A percentile compares a stretch with the other conserved stretches of the same genome.
Conservation (phyloP, 2,113 vertebrate species). For the Apteryx mantelli region DNA sequence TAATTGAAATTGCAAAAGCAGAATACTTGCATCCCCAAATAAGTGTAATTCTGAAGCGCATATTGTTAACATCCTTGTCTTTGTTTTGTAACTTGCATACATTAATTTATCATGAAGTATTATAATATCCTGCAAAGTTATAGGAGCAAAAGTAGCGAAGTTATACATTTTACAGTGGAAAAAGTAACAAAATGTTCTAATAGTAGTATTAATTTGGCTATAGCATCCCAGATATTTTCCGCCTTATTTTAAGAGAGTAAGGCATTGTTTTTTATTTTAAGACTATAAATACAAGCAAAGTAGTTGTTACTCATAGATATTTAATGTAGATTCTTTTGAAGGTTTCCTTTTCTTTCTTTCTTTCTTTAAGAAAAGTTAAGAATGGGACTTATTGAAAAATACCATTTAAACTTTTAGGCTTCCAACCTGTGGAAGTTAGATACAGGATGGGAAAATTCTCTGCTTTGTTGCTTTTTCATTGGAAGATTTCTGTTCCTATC, state of each 20-base stretch:
- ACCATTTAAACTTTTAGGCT: background rate
- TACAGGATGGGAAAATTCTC: background rate
- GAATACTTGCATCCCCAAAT: background rate
- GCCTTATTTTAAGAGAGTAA: background rate
- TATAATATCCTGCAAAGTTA: background rate
- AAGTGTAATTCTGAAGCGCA: background rate
- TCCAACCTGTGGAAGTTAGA: background rate
- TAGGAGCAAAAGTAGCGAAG: background rate
- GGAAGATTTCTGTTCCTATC: background rate
- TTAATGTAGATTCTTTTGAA: background rate
- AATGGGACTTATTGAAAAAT: background rate
- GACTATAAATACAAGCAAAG: background rate
- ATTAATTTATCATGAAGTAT: background rate
- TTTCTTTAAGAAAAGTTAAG: background rate
- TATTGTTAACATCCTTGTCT: background rate
- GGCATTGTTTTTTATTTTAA: background rate
- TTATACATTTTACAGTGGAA: background rate
- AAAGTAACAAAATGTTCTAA: background rate
- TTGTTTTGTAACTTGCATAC: background rate
- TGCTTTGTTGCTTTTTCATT: background rate
- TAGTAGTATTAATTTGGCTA: background rate
- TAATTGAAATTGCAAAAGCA: background rate
- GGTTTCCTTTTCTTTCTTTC: background rate
- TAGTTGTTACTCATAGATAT: background rate
- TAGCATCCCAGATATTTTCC: background rate